Percentiles rank a stretch among this genome's conserved stretches.
Evolutionary conservation across 2,888 invertebrate species (phyloP).

Genomic region (Phorcus lineatus): DNA sequence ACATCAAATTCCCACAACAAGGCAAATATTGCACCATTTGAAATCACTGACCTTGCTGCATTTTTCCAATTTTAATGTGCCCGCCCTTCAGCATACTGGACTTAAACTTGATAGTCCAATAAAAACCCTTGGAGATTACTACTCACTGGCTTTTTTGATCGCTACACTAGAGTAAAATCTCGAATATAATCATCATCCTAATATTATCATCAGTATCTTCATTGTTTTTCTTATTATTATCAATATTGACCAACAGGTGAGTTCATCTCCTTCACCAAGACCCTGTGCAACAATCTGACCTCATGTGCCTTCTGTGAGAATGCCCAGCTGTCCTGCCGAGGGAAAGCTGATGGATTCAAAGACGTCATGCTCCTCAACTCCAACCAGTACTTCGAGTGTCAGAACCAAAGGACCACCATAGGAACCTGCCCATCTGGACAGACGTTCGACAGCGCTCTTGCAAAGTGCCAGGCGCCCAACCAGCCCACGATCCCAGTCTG

Average conservation of each 20-base stretch:
- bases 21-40: too few species aligned
- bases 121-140: too few species aligned
- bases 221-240: too few species aligned
- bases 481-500: background rate
- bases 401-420: background rate
- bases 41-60: too few species aligned
- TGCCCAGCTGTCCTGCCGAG: background rate
- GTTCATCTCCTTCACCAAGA: background rate
- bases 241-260: background rate
- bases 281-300: background rate
- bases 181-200: too few species aligned
- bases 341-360: constrained; percentile 1
- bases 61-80: too few species aligned
- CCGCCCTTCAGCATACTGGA: too few species aligned
- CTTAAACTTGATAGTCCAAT: too few species aligned
- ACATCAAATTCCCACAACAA: too few species aligned
- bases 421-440: background rate
- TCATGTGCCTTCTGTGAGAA: constrained; percentile 6
- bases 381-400: constrained; percentile 1
- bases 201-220: too few species aligned
- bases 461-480: background rate
- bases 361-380: background rate
- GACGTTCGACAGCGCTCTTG: background rate
- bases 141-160: too few species aligned
- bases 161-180: too few species aligned